Base-by-base conservation (phyloP, 1,140 invertebrate genomes). In the Drosophila arizonae region DNA sequence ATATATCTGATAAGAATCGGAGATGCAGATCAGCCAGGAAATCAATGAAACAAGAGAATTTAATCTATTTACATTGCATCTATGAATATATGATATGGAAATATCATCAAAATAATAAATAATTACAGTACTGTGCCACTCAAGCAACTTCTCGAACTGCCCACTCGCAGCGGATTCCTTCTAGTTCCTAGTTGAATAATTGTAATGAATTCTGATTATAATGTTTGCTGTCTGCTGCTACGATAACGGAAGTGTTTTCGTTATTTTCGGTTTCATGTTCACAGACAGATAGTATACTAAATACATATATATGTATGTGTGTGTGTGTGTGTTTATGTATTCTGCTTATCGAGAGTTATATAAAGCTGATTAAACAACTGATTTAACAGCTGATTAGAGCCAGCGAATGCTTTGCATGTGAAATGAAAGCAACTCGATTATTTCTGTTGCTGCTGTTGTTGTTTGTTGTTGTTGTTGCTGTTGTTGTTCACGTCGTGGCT, bases 331-430 rank as follows among this genome's bases (percentile, higher is more conserved):
- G 15, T 46, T 9, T 62, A 17, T 61, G 24, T 69, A 41, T 39
- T 46, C 54, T 36, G 65, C 65, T 73, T 73, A 73, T 73, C 71
- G 55, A 50, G 6, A 17, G 57, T 56, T 63, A 45, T 15, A 73
- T 68, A 68, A 68, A 68, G 71, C 57, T 73, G 71, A 73, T 62
- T 62, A 69, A 69, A 73, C 57, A 73, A 73, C 33, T 63, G 71
- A 73, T 69, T 73, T 73, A 73, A 73, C 71, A 68, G 57, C 65
- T 68, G 66, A 69, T 73, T 51, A 73, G 41, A 52, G 67, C 41
- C 41, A 61, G 17, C 41, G 10, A 2, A n/a, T 33, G 26, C 28
- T 55, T 28, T 60, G 57, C 56, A 46, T 60, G 43, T 60, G 48
- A 24, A 26, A 13, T 6, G 46, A 24, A 11, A 26, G 6, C 46